Conservation (phyloP, 30 jellyfish, hydroid and myxozoan species). For the Sanderia malayensis region DNA sequence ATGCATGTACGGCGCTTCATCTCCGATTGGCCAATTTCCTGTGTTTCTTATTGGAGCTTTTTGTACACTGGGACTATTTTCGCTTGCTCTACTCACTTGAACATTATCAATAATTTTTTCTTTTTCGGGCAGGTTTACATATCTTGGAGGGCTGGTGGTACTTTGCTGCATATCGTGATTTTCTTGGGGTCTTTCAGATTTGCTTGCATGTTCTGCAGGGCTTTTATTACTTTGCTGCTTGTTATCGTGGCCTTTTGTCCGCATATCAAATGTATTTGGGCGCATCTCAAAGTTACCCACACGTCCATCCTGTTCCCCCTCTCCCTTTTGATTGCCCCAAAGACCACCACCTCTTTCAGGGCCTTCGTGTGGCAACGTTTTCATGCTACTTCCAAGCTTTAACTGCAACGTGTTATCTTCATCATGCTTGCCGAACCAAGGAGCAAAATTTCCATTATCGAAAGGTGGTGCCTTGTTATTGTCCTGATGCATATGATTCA, state of each 20-base stretch:
- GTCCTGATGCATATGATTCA: not conserved
- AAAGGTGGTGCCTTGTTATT: not conserved
- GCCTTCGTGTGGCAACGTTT: conserved; percentile 43
- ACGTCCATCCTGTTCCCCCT: conserved; percentile 33
- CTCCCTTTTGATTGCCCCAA: conserved; percentile 53
- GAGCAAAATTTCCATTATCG: not conserved
- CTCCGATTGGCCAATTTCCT: not conserved
- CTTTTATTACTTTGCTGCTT: not conserved
- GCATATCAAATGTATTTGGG: no score
- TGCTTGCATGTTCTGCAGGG: not conserved
- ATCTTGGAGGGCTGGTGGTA: no score
- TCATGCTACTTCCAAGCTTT: not conserved
- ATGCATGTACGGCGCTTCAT: no score
- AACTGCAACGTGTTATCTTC: conserved; percentile 13
- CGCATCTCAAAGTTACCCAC: no score
- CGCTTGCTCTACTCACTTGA: no score
- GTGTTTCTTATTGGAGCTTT: no score
- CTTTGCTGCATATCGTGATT: not conserved
- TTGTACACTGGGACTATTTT: no score
- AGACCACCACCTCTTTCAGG: conserved; percentile 73
- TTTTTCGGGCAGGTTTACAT: no score
- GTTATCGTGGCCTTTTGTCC: not conserved
- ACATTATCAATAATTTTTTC: no score
- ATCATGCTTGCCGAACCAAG: not conserved
- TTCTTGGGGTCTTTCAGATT: not conserved